A percentile compares a stretch with the other conserved stretches of the same genome.
These are phyloP conservation scores for Pogonomyrmex californicus DNA, from an alignment of 1,140 invertebrate genomes.

Conservation along the genomic window DNA sequence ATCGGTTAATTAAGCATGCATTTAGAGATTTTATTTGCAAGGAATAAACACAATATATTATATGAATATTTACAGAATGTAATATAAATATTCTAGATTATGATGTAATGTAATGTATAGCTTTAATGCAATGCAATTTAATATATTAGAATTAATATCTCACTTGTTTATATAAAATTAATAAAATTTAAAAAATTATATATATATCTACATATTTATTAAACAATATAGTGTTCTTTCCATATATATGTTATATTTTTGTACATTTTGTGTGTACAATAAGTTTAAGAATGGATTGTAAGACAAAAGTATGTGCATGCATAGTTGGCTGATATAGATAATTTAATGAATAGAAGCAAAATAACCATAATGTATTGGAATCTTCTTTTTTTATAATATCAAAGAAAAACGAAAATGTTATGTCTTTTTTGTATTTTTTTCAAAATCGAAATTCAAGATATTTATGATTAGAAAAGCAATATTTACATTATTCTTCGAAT, in stretches of 20 bases:
- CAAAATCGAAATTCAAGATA: background rate
- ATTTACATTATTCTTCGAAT: background rate
- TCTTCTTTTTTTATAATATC: constrained; percentile 83
- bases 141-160: constrained; percentile 9
- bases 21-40: constrained; percentile 33
- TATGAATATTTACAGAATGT: constrained; percentile 22
- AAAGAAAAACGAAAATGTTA: constrained; percentile 64
- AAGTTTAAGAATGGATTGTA: constrained; percentile 55
- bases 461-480: background rate
- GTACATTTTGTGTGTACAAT: background rate
- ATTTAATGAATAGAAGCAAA: constrained; percentile 51
- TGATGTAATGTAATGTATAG: constrained; percentile 37
- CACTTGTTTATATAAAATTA: constrained; percentile 10
- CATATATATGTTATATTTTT: background rate
- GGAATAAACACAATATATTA: background rate
- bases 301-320: constrained; percentile 68
- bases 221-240: constrained; percentile 1
- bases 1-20: constrained; percentile 85
- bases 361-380: constrained; percentile 81
- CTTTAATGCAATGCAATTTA: background rate
- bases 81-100: background rate
- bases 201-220: background rate
- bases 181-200: background rate
- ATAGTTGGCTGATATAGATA: constrained; percentile 42
- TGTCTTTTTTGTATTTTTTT: background rate